A percentile compares a stretch with the other conserved stretches of the same genome.
phyloP scores from a whole-genome alignment of 1,140 invertebrate species.

The Aradophagus sp. region DNA sequence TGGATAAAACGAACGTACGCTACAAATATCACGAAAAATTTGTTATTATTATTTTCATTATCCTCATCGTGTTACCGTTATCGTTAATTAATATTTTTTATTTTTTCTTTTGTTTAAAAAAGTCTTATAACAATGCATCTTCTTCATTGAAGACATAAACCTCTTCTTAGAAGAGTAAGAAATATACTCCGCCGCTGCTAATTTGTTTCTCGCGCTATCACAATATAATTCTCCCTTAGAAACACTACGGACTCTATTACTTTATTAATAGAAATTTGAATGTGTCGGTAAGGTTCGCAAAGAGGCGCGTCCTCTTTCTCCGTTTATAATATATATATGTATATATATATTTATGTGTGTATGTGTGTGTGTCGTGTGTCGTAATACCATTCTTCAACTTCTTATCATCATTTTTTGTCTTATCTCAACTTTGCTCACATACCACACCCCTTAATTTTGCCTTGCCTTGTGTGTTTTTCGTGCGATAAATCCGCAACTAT shows the following conservation, averaged over 20 bases:
- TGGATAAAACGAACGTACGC: conserved; percentile 61
- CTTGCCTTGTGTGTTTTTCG: no score
- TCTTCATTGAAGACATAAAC: conserved; percentile 63
- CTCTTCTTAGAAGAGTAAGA: conserved; percentile 64
- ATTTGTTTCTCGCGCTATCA: conserved; percentile 66
- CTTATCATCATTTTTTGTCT: no score
- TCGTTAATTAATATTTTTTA: no score
- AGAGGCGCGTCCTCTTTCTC: conserved; percentile 8
- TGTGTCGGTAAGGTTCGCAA: conserved; percentile 27
- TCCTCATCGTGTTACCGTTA: no score
- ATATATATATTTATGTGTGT: conserved; percentile 19
- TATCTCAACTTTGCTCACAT: no score
- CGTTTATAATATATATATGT: conserved; percentile 27
- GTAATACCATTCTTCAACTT: conserved; percentile 30
- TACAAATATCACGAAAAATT: conserved; percentile 68
- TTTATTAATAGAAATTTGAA: conserved; percentile 45
- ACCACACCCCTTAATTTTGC: no score
- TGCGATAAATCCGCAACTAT: no score
- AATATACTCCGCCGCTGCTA: conserved; percentile 50
- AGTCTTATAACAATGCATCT: conserved; percentile 68
- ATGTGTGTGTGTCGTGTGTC: conserved; percentile 4
- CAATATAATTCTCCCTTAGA: conserved; percentile 61
- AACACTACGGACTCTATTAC: conserved; percentile 37
- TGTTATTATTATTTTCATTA: no score
- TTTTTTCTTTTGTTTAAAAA: no score